Conservation (phyloP, 1,140 invertebrate genomes). For the Heliothis virescens region DNA sequence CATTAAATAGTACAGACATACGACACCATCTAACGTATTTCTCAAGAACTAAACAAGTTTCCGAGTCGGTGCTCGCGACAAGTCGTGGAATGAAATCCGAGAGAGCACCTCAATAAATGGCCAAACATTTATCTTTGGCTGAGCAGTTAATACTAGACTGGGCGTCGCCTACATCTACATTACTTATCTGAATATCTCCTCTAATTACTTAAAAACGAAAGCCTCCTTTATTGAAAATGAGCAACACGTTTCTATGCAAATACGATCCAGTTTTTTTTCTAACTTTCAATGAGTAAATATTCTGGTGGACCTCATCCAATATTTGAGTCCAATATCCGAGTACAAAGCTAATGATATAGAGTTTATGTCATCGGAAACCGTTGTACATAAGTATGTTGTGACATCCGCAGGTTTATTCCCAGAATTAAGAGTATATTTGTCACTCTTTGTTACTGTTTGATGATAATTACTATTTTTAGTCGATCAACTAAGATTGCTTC, state of each 20-base stretch:
- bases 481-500: slow-evolving; percentile 3
- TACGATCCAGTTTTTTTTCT: background rate
- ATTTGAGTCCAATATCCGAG: background rate
- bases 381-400: slow-evolving; percentile 21
- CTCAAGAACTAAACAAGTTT: slow-evolving; percentile 48
- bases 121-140: slow-evolving; percentile 56
- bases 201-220: slow-evolving; percentile 38
- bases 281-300: slow-evolving; percentile 18
- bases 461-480: slow-evolving; percentile 1
- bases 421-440: slow-evolving; percentile 30
- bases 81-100: slow-evolving; percentile 47
- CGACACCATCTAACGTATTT: slow-evolving; percentile 51
- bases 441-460: background rate
- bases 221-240: background rate
- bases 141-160: slow-evolving; percentile 53
- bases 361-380: slow-evolving; percentile 33
- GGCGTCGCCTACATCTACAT: slow-evolving; percentile 44
- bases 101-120: slow-evolving; percentile 56
- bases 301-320: background rate
- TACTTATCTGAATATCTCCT: slow-evolving; percentile 26
- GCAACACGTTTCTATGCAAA: slow-evolving; percentile 19
- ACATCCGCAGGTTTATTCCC: slow-evolving; percentile 37
- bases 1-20: slow-evolving; percentile 28
- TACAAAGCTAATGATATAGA: slow-evolving; percentile 6
- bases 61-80: slow-evolving; percentile 27